Conservation (phyloP, 2,797 vertebrate species). For the Gymnoscopelus braueri region DNA sequence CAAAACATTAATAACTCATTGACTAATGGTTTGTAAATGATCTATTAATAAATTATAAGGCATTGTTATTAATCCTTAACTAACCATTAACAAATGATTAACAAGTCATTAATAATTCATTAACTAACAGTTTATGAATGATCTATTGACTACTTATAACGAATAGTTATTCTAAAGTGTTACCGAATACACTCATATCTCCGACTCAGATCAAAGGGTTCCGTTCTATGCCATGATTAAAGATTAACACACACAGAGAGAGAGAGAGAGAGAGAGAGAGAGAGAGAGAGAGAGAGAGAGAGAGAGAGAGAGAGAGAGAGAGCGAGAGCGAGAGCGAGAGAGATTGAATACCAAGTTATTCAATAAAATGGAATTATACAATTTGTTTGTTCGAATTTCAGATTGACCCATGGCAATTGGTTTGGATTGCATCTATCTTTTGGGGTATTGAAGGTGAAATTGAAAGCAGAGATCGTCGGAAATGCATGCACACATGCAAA, state of each 20-base stretch:
- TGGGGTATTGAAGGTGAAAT: conserved; percentile 2
- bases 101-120: too few relatives aligned
- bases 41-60: too few relatives aligned
- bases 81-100: too few relatives aligned
- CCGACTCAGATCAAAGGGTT: conserved; percentile 4
- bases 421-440: not conserved
- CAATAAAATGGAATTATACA: not conserved
- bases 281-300: not conserved
- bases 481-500: conserved; percentile 15
- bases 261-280: not conserved
- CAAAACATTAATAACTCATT: too few relatives aligned
- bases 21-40: too few relatives aligned
- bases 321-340: not conserved
- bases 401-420: not conserved
- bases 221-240: conserved; percentile 3
- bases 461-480: not conserved
- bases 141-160: too few relatives aligned
- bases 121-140: too few relatives aligned
- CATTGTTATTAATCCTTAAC: too few relatives aligned
- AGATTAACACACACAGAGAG: not conserved
- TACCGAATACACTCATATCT: conserved; percentile 1
- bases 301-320: not conserved
- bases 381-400: conserved; percentile 15
- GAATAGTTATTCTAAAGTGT: too few relatives aligned
- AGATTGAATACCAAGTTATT: conserved; percentile 2